Evolutionary conservation across 2,888 invertebrate genomes (phyloP), one percentile per base, ranked within the genome.

Genomic region (Ectropis crepuscularia): DNA sequence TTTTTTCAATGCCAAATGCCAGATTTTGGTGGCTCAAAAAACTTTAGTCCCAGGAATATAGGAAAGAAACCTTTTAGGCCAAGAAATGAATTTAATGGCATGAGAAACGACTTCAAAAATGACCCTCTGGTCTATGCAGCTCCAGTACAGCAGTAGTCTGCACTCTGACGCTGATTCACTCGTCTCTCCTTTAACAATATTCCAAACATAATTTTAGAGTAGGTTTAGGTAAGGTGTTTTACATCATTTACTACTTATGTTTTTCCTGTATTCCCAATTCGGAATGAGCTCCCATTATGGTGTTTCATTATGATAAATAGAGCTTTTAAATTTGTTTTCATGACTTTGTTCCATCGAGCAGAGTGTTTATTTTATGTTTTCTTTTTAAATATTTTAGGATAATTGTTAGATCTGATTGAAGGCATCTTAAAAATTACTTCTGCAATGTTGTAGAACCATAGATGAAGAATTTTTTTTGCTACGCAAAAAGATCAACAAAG

Each of bases 81-180:
- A 62, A 89, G 92, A 81, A 87, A 86, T 80, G 92, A 92, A 67
- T 93, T 89, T 58, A 92, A 90, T 81, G 92, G 92, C 57, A 79
- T 89, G 73, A 92, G 92, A 72, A 88, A 87, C 80, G 92, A 92
- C 51, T 90, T 86, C 71, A 90, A 85, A 82, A 87, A 88, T 82
- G 80, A 91, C 61, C 90, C 92, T 6, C 81, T 93, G 73, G 83
- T 96, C 86, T 90, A 94, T 90, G 79, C 95, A 85, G 85, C 96
- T 41, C 95, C 96, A 50, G 96, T 96, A 60, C 96, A 96, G 85
- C 96, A 96, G 94, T 96, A 95, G 94, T 49, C 63, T 53, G 66
- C 47, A 41, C 50, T 7, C n/a, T 38, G 46, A 63, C 53, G 41
- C 65, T 28, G 16, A 63, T 46, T 54, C 65, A 65, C 62, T 37